Evolutionary conservation across 2,113 vertebrate species (phyloP).

Genomic region (Platichthys stellatus): DNA sequence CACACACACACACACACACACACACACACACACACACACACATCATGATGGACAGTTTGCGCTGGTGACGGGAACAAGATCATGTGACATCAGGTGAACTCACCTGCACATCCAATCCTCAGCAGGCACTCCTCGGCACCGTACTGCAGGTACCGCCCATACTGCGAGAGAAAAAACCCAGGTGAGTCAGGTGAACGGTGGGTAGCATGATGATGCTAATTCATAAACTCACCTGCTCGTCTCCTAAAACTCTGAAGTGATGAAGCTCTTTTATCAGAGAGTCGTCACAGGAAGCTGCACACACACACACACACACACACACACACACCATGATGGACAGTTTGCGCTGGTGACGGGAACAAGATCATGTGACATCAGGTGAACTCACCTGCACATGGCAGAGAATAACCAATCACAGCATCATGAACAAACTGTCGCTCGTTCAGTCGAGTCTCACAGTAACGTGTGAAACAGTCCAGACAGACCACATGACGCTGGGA

Average conservation of each 20-base stretch:
- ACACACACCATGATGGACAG: too few species aligned
- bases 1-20: background rate
- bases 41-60: background rate
- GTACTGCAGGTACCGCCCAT: slow-evolving; percentile 89
- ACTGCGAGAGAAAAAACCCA: slow-evolving; percentile 76
- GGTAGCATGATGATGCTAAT: background rate
- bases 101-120: slow-evolving; percentile 88
- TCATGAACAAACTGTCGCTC: slow-evolving; percentile 88
- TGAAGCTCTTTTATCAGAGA: slow-evolving; percentile 93
- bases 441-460: slow-evolving; percentile 89
- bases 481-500: slow-evolving; percentile 90
- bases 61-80: background rate
- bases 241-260: slow-evolving; percentile 92
- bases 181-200: background rate
- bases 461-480: slow-evolving; percentile 90
- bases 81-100: background rate
- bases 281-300: slow-evolving; percentile 87
- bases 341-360: background rate
- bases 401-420: slow-evolving; percentile 87
- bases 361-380: background rate
- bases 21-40: background rate
- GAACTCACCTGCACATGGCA: slow-evolving; percentile 87
- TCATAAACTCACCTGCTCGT: slow-evolving; percentile 86
- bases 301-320: slow-evolving; percentile 43
- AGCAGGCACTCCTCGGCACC: slow-evolving; percentile 89